A percentile compares a stretch with the other conserved stretches of the same genome.
These are phyloP conservation scores for Heliangelus exortis DNA, from an alignment of 2,797 vertebrate species.

Conservation along the genomic window DNA sequence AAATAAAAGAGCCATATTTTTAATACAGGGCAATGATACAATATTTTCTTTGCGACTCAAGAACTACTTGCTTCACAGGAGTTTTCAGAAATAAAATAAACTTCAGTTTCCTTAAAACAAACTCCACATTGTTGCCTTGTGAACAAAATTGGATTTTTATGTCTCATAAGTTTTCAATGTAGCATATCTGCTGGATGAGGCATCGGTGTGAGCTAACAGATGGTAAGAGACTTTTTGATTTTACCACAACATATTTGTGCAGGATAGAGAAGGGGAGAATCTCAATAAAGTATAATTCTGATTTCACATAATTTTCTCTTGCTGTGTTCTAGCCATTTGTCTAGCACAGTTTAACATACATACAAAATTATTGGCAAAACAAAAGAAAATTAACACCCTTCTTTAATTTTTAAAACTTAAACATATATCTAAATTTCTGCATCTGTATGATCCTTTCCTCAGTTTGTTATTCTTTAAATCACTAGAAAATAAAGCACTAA, in stretches of 20 bases:
- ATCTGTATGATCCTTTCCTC: neutral
- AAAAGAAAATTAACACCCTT: neutral
- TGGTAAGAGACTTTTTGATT: constrained; percentile 3
- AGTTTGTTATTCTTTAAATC: neutral
- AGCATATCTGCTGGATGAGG: constrained; percentile 60
- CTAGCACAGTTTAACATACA: neutral
- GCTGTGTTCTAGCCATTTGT: neutral
- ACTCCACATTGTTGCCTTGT: constrained; percentile 61
- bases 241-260: neutral
- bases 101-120: constrained; percentile 70
- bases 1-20: constrained; percentile 53
- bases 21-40: neutral
- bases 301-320: neutral
- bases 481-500: neutral
- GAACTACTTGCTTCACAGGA: constrained; percentile 48
- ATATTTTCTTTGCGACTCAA: constrained; percentile 50
- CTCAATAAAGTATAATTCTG: neutral
- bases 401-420: neutral
- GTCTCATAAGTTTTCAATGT: constrained; percentile 50
- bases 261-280: neutral
- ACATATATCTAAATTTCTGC: neutral
- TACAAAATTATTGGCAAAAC: neutral
- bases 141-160: constrained; percentile 61
- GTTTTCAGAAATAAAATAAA: constrained; percentile 64
- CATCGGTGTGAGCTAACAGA: constrained; percentile 68